A percentile compares a stretch with the other conserved stretches of the same genome.
phyloP scores from a whole-genome alignment of 2,113 vertebrate species.

The Tupaia tana region DNA sequence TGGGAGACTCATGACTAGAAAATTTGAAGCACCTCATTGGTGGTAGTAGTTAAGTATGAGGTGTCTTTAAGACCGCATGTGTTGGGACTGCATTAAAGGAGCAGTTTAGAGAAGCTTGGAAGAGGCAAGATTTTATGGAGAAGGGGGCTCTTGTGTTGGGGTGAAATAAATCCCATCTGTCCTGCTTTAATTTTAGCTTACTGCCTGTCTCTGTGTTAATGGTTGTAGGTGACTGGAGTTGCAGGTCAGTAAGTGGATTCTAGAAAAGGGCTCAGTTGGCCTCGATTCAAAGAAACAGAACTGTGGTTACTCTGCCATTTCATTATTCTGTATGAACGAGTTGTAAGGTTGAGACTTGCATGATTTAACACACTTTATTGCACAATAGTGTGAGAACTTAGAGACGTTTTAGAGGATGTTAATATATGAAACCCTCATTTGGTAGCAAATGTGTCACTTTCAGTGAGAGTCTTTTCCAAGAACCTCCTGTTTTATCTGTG shows the following conservation, averaged over 20 bases:
- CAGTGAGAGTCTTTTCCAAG: background rate
- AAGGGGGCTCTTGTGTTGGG: background rate
- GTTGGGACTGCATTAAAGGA: background rate
- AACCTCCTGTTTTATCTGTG: background rate
- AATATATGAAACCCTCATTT: background rate
- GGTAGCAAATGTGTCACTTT: background rate
- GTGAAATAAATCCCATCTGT: background rate
- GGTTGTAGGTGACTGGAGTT: background rate
- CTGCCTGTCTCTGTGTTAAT: background rate
- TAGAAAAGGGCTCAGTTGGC: background rate
- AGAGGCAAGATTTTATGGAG: background rate
- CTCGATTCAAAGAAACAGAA: background rate
- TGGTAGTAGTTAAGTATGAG: background rate
- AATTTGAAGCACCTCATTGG: background rate
- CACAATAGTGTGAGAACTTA: background rate
- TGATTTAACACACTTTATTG: background rate
- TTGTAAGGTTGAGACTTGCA: background rate
- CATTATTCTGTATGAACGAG: background rate
- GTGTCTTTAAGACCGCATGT: background rate
- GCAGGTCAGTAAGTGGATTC: background rate
- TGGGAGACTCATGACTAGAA: background rate
- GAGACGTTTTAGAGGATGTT: constrained; percentile 21
- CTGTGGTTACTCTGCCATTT: background rate
- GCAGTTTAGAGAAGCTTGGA: background rate
- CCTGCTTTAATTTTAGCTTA: background rate